phyloP scores from a whole-genome alignment of 2,797 vertebrate species.

The Anabas testudineus region DNA sequence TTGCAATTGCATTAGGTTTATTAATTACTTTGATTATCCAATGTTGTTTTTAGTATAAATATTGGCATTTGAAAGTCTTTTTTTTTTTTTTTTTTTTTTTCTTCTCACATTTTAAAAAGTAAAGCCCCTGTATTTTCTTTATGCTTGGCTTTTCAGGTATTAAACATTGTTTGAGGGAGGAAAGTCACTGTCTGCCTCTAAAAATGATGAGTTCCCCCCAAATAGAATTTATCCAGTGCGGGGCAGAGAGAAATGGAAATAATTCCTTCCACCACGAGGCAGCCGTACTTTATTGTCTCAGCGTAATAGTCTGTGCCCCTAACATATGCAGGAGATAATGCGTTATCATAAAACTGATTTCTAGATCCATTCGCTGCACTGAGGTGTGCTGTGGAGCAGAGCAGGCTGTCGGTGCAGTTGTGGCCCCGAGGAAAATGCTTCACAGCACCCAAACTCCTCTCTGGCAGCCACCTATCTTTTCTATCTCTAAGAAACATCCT shows the following conservation, averaged over 20 bases:
- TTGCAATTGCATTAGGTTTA: not conserved
- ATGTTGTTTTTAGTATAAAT: not conserved
- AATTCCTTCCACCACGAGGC: slow-evolving; percentile 25
- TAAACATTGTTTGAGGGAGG: not conserved
- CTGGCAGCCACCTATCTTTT: slow-evolving; percentile 24
- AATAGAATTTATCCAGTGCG: slow-evolving; percentile 42
- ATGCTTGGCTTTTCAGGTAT: not conserved
- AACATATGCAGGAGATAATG: slow-evolving; percentile 55
- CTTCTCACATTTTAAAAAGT: not conserved
- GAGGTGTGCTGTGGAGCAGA: slow-evolving; percentile 46
- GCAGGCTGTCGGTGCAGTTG: slow-evolving; percentile 31
- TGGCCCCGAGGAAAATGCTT: slow-evolving; percentile 39
- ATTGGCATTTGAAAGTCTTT: not conserved
- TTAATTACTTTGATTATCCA: slow-evolving; percentile 21
- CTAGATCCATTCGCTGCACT: slow-evolving; percentile 32
- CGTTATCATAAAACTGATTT: slow-evolving; percentile 61
- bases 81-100: slow-evolving; percentile 9
- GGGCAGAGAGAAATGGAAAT: slow-evolving; percentile 39
- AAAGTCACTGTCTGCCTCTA: slow-evolving; percentile 6
- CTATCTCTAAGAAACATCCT: not conserved
- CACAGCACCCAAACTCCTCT: slow-evolving; percentile 22
- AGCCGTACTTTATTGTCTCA: slow-evolving; percentile 47
- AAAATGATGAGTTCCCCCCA: slow-evolving; percentile 22
- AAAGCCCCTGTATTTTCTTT: not conserved
- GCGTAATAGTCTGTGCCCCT: slow-evolving; percentile 34